Conservation (phyloP, 2,113 vertebrate species). For the Phoxinus phoxinus region DNA sequence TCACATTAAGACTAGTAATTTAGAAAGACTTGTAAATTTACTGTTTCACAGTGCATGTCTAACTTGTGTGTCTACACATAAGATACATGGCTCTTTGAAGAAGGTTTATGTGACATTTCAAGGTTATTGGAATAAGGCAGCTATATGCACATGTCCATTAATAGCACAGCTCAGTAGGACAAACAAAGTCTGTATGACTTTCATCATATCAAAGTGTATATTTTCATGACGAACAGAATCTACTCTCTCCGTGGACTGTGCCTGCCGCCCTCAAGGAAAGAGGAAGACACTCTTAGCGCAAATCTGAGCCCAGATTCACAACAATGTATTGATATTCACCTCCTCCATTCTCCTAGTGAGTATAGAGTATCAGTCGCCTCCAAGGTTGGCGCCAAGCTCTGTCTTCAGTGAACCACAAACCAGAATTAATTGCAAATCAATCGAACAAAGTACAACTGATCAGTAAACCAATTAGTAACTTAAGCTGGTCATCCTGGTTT, state of each 20-base stretch:
- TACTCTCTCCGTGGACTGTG: conserved; percentile 40
- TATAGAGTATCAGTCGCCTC: conserved; percentile 90
- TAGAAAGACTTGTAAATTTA: neutral
- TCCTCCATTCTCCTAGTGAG: conserved; percentile 80
- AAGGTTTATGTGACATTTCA: conserved; percentile 61
- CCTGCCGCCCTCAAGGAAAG: conserved; percentile 65
- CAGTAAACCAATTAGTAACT: conserved; percentile 99
- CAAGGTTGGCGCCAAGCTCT: conserved; percentile 96
- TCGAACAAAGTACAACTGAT: conserved; percentile 99
- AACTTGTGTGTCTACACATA: neutral
- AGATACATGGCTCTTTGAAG: conserved; percentile 52
- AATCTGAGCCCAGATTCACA: conserved; percentile 77
- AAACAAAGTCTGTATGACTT: conserved; percentile 60
- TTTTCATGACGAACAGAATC: conserved; percentile 52
- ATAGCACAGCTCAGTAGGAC: conserved; percentile 53
- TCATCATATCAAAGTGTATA: conserved; percentile 50
- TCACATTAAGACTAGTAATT: neutral
- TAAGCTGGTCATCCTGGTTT: conserved; percentile 91
- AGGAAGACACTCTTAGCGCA: conserved; percentile 73
- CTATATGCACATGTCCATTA: conserved; percentile 49
- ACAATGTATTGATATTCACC: conserved; percentile 83
- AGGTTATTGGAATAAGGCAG: conserved; percentile 46
- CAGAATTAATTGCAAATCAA: conserved; percentile 99
- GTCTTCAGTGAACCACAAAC: conserved; percentile 90
- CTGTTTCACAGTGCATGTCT: neutral